Evolutionary conservation across 2,888 invertebrate species (phyloP), one percentile per base, ranked within the genome.

Genomic region (Smittia aterrima): DNA sequence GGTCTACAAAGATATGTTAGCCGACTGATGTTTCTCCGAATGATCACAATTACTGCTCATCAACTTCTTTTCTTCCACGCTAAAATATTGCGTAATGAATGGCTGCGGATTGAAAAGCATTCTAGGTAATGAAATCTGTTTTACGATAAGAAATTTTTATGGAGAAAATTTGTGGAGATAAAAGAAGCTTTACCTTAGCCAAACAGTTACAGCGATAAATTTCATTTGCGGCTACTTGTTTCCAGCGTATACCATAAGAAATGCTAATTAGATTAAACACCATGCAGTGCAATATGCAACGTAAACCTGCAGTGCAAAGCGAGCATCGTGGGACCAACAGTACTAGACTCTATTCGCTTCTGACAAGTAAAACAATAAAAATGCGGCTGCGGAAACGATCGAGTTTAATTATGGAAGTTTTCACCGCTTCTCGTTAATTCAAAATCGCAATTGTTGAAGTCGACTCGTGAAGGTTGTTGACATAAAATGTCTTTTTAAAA

Each of bases 231-330:
- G 47, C 47, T 47, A 47, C 47, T 47, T 16, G 47, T 47, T 6
- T 16, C 11, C 47, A 47, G 18, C 58, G 20, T 1, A 2, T 3
- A 22, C 3, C 58, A 58, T 22, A 58, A 58, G 47, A 58, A 58
- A 58, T 58, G 22, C 58, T 58, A 58, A 58, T 58, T 22, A 58
- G 58, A 58, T 58, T 58, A 58, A 58, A 18, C 58, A 58, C 47
- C 22, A 58, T 58, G 58, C 22, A 58, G 58, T 58, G 58, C 47
- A 47, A 47, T 47, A 47, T 58, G 58, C 58, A 58, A 58, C n/a
- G 16, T 11, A 4, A n/a, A 58, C 20, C 22, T 22, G 58, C 58
- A 13, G 18, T 58, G 58, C 3, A 6, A 9, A 22, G 58, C 7
- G 18, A 20, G n/a, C 22, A 22, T 58, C 58, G 58, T 58, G 58